A percentile compares a stretch with the other conserved stretches of the same genome.
These are phyloP conservation scores for Psilopsiagon aurifrons DNA, from an alignment of 2,113 vertebrate species.

Conservation along the genomic window DNA sequence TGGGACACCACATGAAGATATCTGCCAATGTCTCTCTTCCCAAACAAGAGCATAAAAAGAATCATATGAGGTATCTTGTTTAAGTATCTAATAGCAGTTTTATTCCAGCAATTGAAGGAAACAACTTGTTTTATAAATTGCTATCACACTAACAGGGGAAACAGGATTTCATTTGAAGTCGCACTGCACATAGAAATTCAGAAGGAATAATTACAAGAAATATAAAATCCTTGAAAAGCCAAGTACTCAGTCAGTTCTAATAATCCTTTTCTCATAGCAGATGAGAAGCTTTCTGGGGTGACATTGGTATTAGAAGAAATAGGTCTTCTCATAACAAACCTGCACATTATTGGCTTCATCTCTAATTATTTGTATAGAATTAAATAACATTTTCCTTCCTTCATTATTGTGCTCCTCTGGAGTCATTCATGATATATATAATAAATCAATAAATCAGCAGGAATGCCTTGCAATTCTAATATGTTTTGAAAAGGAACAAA, in stretches of 20 bases:
- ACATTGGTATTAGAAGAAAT: slow-evolving; percentile 29
- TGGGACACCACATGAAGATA: background rate
- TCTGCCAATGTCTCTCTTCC: background rate
- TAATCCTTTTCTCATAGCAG: background rate
- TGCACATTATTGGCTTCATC: background rate
- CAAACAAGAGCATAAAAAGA: background rate
- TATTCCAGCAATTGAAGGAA: background rate
- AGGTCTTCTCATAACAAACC: slow-evolving; percentile 5
- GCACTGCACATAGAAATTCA: background rate
- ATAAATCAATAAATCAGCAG: slow-evolving; percentile 56
- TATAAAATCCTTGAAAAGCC: slow-evolving; percentile 21
- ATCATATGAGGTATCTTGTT: background rate
- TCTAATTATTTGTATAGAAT: slow-evolving; percentile 30
- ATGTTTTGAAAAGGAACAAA: slow-evolving; percentile 45
- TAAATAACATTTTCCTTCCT: slow-evolving; percentile 45
- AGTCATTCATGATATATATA: slow-evolving; percentile 20
- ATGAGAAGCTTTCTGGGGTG: slow-evolving; percentile 6
- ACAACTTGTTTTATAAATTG: background rate
- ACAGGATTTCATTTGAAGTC: background rate
- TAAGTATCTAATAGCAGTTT: background rate
- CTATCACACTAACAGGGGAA: background rate
- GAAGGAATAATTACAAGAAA: slow-evolving; percentile 11
- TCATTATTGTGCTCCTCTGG: slow-evolving; percentile 28
- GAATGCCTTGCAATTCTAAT: slow-evolving; percentile 20
- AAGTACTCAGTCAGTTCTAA: background rate